A percentile compares a stretch with the other conserved stretches of the same genome.
These are phyloP conservation scores for Macropodus opercularis DNA, from an alignment of 2,797 vertebrate species.

Conservation along the genomic window DNA sequence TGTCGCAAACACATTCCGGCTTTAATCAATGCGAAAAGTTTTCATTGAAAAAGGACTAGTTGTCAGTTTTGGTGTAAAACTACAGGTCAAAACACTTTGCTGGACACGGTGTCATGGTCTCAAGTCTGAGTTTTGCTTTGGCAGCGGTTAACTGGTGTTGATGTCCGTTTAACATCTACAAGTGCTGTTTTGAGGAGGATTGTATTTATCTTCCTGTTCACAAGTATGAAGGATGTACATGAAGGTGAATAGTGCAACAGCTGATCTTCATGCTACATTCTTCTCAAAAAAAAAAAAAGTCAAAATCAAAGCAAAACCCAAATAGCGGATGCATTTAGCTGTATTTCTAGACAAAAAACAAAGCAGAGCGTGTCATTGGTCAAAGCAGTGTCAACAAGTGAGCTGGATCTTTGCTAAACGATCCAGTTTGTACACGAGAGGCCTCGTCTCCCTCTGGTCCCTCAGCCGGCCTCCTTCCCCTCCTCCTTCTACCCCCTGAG, in stretches of 20 bases:
- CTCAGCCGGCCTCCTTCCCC: constrained; percentile 30
- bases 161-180: not conserved
- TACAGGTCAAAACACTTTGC: not conserved
- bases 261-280: too few species aligned
- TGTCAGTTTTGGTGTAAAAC: not conserved
- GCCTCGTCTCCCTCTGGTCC: constrained; percentile 50
- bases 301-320: too few species aligned
- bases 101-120: not conserved
- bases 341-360: not conserved
- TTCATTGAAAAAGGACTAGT: too few species aligned
- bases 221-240: too few species aligned
- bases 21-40: too few species aligned
- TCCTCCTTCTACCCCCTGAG: constrained; percentile 33
- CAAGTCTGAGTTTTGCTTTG: not conserved
- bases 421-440: constrained; percentile 51
- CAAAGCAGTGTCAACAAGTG: constrained; percentile 74
- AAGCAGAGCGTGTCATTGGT: constrained; percentile 15
- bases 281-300: too few species aligned
- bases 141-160: not conserved
- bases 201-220: too few species aligned
- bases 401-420: constrained; percentile 59
- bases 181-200: too few species aligned
- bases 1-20: too few species aligned
- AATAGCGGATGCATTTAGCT: not conserved
- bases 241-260: too few species aligned